phyloP scores from a whole-genome alignment of 2,888 invertebrate species.

The Meta bourneti region DNA sequence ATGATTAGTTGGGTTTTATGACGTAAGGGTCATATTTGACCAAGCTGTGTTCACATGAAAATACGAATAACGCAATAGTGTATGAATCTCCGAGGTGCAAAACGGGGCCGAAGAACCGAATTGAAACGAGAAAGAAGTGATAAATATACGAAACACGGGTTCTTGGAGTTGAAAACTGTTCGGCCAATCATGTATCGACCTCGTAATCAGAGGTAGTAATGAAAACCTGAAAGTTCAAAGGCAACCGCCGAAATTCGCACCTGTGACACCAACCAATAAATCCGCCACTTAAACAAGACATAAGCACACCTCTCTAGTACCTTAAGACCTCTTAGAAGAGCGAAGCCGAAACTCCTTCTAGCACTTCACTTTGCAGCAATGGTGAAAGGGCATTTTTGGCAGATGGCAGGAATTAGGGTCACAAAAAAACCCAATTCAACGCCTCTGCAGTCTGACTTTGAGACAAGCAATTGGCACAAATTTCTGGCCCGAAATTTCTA shows the following conservation, averaged over 20 bases:
- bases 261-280: not conserved
- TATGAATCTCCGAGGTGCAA: no score
- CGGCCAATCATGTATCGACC: not conserved
- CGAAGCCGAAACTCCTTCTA: slow-evolving; percentile 4
- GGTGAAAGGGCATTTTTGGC: slow-evolving; percentile 39
- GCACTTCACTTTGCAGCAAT: not conserved
- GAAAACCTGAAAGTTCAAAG: not conserved
- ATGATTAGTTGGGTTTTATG: no score
- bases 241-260: not conserved
- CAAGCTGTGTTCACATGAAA: no score
- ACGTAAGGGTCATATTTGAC: no score
- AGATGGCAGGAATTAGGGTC: slow-evolving; percentile 73
- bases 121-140: no score
- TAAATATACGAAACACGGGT: no score
- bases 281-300: not conserved
- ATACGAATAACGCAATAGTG: no score
- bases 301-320: not conserved
- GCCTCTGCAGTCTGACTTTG: slow-evolving; percentile 70
- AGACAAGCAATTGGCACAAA: slow-evolving; percentile 70
- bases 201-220: not conserved
- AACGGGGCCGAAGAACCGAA: no score
- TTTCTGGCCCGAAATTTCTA: slow-evolving; percentile 65
- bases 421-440: slow-evolving; percentile 57
- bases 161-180: not conserved
- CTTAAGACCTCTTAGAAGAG: slow-evolving; percentile 8